These are phyloP conservation scores for Clanis bilineata DNA, from an alignment of 2,888 invertebrate species.

Conservation along the genomic window DNA sequence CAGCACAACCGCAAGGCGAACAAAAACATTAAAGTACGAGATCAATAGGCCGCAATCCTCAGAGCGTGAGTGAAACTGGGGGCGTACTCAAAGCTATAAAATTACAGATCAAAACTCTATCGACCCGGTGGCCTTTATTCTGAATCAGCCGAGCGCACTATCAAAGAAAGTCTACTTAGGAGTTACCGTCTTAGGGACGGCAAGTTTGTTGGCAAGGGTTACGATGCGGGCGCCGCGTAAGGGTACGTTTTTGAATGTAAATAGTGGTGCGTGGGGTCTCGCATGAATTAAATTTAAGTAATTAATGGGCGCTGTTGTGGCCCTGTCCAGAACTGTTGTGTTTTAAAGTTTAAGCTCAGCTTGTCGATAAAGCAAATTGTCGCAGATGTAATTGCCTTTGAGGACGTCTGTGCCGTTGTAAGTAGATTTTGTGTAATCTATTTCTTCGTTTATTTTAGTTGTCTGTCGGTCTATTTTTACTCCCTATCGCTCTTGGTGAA, in stretches of 20 bases:
- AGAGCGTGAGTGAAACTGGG: slow-evolving; percentile 57
- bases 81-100: slow-evolving; percentile 78
- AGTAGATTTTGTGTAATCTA: too few relatives aligned
- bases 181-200: slow-evolving; percentile 78
- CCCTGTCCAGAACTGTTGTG: slow-evolving; percentile 3
- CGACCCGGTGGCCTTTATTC: slow-evolving; percentile 79
- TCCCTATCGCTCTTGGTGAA: too few relatives aligned
- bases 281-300: slow-evolving; percentile 82
- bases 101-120: slow-evolving; percentile 81
- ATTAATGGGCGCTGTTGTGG: slow-evolving; percentile 65
- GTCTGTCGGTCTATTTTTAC: too few relatives aligned
- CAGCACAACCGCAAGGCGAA: slow-evolving; percentile 38
- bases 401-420: not conserved
- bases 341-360: slow-evolving; percentile 15
- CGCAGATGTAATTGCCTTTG: not conserved
- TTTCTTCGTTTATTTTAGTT: too few relatives aligned
- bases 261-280: slow-evolving; percentile 72
- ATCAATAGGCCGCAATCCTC: slow-evolving; percentile 73
- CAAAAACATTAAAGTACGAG: slow-evolving; percentile 63
- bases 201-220: slow-evolving; percentile 78
- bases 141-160: slow-evolving; percentile 76
- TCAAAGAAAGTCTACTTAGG: slow-evolving; percentile 80
- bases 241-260: slow-evolving; percentile 79
- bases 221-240: slow-evolving; percentile 70
- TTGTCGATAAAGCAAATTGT: slow-evolving; percentile 15